Evolutionary conservation across 2,113 vertebrate genomes (phyloP).

Genomic region (Gopherus evgoodei): DNA sequence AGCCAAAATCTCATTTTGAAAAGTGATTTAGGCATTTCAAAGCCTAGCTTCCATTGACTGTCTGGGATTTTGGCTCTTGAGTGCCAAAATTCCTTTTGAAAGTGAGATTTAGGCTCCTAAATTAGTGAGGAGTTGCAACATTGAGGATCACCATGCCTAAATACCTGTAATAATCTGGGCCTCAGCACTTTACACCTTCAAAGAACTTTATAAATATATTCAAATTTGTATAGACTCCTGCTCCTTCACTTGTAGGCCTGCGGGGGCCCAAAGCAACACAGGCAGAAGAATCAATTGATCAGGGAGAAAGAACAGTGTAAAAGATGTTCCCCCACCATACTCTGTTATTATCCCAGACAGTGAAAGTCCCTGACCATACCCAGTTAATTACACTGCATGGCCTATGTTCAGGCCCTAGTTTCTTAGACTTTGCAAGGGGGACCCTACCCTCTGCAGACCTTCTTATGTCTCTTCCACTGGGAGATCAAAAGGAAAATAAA

Average conservation of each 20-base stretch:
- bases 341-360: background rate
- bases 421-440: background rate
- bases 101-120: background rate
- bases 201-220: background rate
- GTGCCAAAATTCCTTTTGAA: background rate
- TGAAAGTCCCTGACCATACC: background rate
- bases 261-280: background rate
- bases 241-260: background rate
- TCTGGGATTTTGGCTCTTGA: background rate
- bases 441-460: background rate
- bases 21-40: no score
- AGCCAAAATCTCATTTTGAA: background rate
- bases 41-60: background rate
- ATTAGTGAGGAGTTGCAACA: background rate
- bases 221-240: background rate
- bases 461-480: background rate
- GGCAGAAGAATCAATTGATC: background rate
- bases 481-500: background rate
- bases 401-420: background rate
- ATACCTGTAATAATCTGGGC: background rate
- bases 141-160: background rate
- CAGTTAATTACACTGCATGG: background rate
- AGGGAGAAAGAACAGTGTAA: background rate
- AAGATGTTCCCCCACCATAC: background rate
- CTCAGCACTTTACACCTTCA: background rate